Conservation (phyloP, 2,888 invertebrate species). For the Quadroppia sp. region DNA sequence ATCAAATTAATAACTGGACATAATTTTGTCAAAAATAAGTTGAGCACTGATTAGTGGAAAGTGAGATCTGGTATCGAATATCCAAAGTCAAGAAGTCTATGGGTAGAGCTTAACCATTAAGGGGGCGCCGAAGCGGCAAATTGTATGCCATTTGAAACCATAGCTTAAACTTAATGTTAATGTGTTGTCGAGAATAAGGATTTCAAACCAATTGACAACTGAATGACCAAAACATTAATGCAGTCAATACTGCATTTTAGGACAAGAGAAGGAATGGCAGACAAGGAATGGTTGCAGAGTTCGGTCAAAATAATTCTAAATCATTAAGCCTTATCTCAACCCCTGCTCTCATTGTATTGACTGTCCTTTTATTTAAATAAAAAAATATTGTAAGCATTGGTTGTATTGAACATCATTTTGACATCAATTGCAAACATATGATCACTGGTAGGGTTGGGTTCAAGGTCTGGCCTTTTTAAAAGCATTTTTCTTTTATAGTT, state of each 20-base stretch:
- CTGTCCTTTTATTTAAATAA: no score
- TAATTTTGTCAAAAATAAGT: slow-evolving; percentile 33
- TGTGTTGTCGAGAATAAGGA: neutral
- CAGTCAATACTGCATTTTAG: neutral
- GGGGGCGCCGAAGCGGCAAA: slow-evolving; percentile 37
- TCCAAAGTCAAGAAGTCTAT: slow-evolving; percentile 9
- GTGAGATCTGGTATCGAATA: neutral
- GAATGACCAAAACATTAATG: slow-evolving; percentile 30
- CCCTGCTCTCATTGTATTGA: neutral
- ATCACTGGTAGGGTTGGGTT: no score
- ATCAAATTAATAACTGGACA: slow-evolving; percentile 37
- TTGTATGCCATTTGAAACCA: slow-evolving; percentile 28
- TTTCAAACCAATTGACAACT: neutral
- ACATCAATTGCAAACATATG: neutral
- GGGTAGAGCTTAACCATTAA: slow-evolving; percentile 26
- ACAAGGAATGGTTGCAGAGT: no score
- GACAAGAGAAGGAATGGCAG: no score
- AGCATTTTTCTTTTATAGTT: neutral
- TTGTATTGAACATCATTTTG: neutral
- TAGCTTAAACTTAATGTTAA: slow-evolving; percentile 13
- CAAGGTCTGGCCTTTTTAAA: slow-evolving; percentile 18
- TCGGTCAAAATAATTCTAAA: no score
- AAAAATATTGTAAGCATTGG: slow-evolving; percentile 4
- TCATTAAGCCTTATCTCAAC: no score
- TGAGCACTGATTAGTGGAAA: slow-evolving; percentile 20